phyloP scores from a whole-genome alignment of 2,113 vertebrate genomes.

The Echinops telfairi region DNA sequence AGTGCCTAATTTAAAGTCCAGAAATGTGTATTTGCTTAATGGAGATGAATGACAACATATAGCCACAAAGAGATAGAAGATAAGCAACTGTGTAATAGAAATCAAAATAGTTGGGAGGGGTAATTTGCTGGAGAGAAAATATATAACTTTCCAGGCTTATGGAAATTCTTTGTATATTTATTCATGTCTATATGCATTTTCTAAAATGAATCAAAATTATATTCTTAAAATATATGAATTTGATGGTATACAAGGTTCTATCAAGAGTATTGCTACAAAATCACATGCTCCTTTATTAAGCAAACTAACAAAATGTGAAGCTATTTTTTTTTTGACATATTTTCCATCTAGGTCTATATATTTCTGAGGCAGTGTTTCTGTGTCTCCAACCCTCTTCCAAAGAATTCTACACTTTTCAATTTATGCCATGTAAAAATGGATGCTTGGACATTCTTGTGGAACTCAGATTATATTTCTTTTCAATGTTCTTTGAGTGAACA shows the following conservation, averaged over 20 bases:
- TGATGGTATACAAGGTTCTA: background rate
- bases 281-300: too few relatives aligned
- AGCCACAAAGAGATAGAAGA: background rate
- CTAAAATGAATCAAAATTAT: background rate
- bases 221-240: background rate
- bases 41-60: conserved; percentile 52
- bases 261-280: too few relatives aligned
- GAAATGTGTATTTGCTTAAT: background rate
- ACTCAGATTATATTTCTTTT: too few relatives aligned
- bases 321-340: too few relatives aligned
- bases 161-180: conserved; percentile 21
- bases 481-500: too few relatives aligned
- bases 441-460: too few relatives aligned
- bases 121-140: background rate
- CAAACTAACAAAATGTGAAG: too few relatives aligned
- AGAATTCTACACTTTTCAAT: too few relatives aligned
- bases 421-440: too few relatives aligned
- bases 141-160: background rate
- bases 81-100: background rate
- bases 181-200: background rate
- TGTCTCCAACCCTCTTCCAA: too few relatives aligned
- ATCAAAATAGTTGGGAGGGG: background rate
- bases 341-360: too few relatives aligned
- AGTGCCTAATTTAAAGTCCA: background rate
- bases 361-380: too few relatives aligned